These are phyloP conservation scores for Drosophila orosa DNA, from an alignment of 1,140 invertebrate genomes.

Conservation along the genomic window DNA sequence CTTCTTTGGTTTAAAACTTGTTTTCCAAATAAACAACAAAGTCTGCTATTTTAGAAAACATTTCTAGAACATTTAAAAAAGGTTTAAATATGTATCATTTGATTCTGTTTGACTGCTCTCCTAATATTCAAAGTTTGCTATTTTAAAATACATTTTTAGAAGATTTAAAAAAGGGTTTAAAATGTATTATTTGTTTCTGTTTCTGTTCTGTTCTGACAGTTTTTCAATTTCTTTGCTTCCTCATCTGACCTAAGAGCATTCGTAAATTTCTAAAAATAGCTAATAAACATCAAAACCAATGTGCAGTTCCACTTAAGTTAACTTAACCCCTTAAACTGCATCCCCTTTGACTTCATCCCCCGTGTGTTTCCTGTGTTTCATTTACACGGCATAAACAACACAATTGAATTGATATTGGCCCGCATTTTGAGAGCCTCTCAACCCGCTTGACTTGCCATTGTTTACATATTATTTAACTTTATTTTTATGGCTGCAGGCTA, in stretches of 20 bases:
- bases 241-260: neutral
- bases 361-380: constrained; percentile 1
- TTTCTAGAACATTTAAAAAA: no score
- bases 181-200: no score
- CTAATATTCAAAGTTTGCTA: no score
- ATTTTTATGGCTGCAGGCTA: constrained; percentile 55
- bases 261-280: neutral
- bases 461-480: constrained; percentile 77
- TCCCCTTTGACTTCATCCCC: neutral
- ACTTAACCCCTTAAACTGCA: constrained; percentile 10
- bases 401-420: constrained; percentile 74
- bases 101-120: no score
- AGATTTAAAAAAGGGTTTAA: no score
- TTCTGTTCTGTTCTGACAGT: no score
- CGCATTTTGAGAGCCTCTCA: constrained; percentile 50
- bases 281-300: constrained; percentile 18
- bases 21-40: no score
- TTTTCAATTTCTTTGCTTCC: no score
- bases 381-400: constrained; percentile 47
- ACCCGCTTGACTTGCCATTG: constrained; percentile 59
- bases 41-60: no score
- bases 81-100: no score
- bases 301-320: constrained; percentile 18
- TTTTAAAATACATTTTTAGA: no score
- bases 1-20: no score